phyloP scores from a whole-genome alignment of 2,113 vertebrate genomes.

The Alaudala cheleensis region DNA sequence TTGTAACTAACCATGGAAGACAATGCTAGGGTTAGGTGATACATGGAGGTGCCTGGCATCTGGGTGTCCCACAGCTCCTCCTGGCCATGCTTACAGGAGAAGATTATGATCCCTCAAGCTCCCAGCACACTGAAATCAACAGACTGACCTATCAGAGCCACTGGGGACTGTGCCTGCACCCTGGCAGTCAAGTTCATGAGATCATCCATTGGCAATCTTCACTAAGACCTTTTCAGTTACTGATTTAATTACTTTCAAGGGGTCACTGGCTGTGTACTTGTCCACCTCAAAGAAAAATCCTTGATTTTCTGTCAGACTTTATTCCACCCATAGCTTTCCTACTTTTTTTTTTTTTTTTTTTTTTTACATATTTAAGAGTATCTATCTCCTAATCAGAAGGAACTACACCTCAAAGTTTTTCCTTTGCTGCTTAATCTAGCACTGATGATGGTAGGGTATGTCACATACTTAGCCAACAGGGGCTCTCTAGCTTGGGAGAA shows the following conservation, averaged over 20 bases:
- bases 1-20: not conserved
- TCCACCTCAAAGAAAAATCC: not conserved
- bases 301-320: not conserved
- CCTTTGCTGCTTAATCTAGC: not conserved
- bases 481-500: not conserved
- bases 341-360: not conserved
- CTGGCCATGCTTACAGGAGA: not conserved
- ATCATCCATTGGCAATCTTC: not conserved
- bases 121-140: not conserved
- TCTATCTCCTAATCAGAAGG: accelerated
- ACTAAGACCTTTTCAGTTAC: not conserved
- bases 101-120: not conserved
- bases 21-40: not conserved
- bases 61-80: not conserved
- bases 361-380: not conserved
- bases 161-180: not conserved
- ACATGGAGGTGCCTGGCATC: not conserved
- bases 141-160: not conserved
- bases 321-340: not conserved
- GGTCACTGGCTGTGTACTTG: not conserved
- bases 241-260: not conserved
- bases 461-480: not conserved
- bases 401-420: not conserved
- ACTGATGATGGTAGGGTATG: not conserved
- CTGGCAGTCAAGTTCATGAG: not conserved